A percentile compares a stretch with the other conserved stretches of the same genome.
Evolutionary conservation across 2,113 vertebrate species (phyloP).

Genomic region (Vanacampus margaritifer): DNA sequence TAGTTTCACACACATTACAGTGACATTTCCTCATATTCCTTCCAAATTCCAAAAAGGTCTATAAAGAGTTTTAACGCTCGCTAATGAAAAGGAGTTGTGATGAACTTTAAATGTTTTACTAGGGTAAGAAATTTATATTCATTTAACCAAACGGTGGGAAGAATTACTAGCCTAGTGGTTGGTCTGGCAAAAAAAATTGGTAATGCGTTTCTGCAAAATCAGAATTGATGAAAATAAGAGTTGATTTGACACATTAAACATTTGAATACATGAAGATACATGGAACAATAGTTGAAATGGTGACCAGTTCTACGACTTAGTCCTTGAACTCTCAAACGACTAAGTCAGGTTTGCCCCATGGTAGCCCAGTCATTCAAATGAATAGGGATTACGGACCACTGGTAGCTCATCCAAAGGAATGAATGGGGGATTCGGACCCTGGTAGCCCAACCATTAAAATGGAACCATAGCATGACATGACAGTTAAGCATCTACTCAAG

Average conservation of each 20-base stretch:
- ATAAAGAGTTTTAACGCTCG: conserved; percentile 55
- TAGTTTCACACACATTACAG: conserved; percentile 19
- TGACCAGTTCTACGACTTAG: too few relatives aligned
- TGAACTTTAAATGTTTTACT: conserved; percentile 48
- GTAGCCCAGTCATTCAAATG: too few relatives aligned
- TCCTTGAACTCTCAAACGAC: too few relatives aligned
- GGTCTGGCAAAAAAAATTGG: conserved; percentile 23
- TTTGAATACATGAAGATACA: conserved; percentile 45
- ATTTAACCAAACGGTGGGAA: conserved; percentile 43
- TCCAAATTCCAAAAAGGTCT: conserved; percentile 45
- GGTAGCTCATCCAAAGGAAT: too few relatives aligned
- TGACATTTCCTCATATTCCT: conserved; percentile 43
- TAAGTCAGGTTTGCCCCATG: too few relatives aligned
- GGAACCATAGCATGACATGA: too few relatives aligned
- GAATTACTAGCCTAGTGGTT: conserved; percentile 29
- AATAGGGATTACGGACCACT: too few relatives aligned
- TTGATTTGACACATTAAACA: conserved; percentile 17
- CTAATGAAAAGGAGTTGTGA: conserved; percentile 14
- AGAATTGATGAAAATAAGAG: conserved; percentile 29
- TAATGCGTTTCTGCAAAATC: conserved; percentile 14
- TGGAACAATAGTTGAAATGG: conserved; percentile 22
- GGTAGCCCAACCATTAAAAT: too few relatives aligned
- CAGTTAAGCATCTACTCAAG: too few relatives aligned
- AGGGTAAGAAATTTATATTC: conserved; percentile 39
- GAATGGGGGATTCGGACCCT: too few relatives aligned